Base-by-base conservation (phyloP, 2,797 vertebrate genomes). In the Pantherophis alleghaniensis region DNA sequence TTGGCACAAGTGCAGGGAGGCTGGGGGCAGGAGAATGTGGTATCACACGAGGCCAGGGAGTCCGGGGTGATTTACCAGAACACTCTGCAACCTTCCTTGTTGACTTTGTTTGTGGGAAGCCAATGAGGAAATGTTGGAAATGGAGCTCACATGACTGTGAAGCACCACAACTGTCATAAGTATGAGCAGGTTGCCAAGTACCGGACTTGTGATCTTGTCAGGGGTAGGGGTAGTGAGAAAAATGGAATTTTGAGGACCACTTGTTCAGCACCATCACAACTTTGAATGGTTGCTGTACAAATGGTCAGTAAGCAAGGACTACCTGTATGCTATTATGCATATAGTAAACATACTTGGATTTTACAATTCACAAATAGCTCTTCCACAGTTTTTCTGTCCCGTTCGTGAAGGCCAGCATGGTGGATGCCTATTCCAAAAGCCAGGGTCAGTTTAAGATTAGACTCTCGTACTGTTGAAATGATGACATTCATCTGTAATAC, bases 341-440 rank as follows among this genome's bases (percentile, higher is more conserved):
- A 47, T 83, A 83, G 22, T 28, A 91, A 87, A 60, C 20, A n/a
- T 97, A 99, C 99, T 98, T 99, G 99, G 96, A 99, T 99, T 98
- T 99, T 99, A 97, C 99, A 99, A 97, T 99, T 99, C 95, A 99
- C 99, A 94, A 99, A 99, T 91, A 99, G 97, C 96, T 99, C 99
- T 96, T 99, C 99, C 91, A 99, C 99, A 1, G 99, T 99, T 97
- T 98, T 99, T 32, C 99, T 97, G 97, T 99, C 99, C 92, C 99
- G 98, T 92, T 99, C 99, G 24, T 99, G 99, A 60, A 99, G 97
- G 0, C 99, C 99, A 0, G 99, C 99, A 18, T 99, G 99, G 96
- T 99, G 99, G 98, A 99, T 98, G 91, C 99, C 99, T 92, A 99
- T 99, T 94, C 99, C 99, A 92, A 99, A 99, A 22, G 99, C 99